phyloP scores from a whole-genome alignment of 2,113 vertebrate genomes.

The Cromileptes altivelis region DNA sequence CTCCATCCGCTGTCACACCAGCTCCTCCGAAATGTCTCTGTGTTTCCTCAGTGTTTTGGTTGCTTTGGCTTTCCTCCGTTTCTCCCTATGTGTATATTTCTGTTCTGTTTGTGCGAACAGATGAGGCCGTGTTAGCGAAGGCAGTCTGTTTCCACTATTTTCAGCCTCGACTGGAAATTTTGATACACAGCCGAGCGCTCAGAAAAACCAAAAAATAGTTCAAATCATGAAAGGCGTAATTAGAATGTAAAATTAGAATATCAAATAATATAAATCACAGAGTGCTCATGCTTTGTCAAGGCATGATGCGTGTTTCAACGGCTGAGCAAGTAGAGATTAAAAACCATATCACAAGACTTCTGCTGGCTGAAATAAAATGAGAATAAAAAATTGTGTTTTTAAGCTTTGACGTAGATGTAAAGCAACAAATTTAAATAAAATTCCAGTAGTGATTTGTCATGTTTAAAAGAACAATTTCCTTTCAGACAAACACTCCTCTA shows the following conservation, averaged over 20 bases:
- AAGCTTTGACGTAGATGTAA: not conserved
- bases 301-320: not conserved
- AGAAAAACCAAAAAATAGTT: constrained; percentile 15
- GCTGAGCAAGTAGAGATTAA: not conserved
- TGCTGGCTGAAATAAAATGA: constrained; percentile 21
- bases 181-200: constrained; percentile 13
- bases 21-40: constrained; percentile 10
- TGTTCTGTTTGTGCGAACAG: constrained; percentile 65
- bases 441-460: not conserved
- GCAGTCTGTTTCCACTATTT: constrained; percentile 67
- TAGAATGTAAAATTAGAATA: not conserved
- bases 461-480: constrained; percentile 10
- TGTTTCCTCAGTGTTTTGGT: constrained; percentile 17
- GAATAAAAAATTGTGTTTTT: not conserved
- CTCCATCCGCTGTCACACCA: constrained; percentile 12
- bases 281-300: not conserved
- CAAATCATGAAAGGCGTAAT: constrained; percentile 16
- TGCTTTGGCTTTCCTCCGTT: constrained; percentile 47
- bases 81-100: constrained; percentile 49
- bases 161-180: constrained; percentile 41
- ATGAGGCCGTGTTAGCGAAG: constrained; percentile 53
- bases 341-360: not conserved
- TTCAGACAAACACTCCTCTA: not conserved
- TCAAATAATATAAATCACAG: constrained; percentile 6
- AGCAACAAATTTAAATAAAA: not conserved